Conservation (phyloP, 2,797 vertebrate genomes). For the Trachurus trachurus region DNA sequence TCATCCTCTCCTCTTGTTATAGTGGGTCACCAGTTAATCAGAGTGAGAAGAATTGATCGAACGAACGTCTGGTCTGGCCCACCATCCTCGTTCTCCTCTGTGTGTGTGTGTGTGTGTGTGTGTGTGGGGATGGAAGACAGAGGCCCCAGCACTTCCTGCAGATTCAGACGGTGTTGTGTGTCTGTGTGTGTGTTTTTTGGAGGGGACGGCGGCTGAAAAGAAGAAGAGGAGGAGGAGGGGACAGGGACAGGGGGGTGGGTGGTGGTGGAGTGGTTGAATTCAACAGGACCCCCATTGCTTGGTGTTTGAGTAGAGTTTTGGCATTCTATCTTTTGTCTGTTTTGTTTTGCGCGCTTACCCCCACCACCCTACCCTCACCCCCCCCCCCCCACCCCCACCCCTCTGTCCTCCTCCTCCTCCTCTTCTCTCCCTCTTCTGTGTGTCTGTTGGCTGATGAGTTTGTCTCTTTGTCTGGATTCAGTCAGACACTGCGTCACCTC, state of each 20-base stretch:
- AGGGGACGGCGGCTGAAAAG: constrained; percentile 60
- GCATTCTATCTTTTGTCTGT: constrained; percentile 86
- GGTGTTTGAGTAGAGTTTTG: constrained; percentile 84
- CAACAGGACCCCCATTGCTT: constrained; percentile 81
- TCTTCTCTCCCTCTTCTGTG: constrained; percentile 59
- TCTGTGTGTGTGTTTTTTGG: constrained; percentile 58
- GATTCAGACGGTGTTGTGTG: constrained; percentile 64
- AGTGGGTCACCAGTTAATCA: constrained; percentile 49
- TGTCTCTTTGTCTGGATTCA: constrained; percentile 91
- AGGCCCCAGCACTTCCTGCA: constrained; percentile 69
- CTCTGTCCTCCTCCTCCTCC: constrained; percentile 21
- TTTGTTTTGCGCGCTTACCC: constrained; percentile 77
- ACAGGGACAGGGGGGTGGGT: too few relatives aligned
- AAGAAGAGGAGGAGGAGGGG: constrained; percentile 59
- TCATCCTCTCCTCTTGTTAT: constrained; percentile 30
- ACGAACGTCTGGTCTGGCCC: constrained; percentile 47
- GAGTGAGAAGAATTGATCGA: constrained; percentile 67
- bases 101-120: constrained; percentile 26
- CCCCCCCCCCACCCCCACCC: background rate
- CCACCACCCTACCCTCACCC: constrained; percentile 15
- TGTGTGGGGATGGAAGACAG: constrained; percentile 41
- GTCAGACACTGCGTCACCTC: constrained; percentile 92
- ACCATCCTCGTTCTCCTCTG: constrained; percentile 31
- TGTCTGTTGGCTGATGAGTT: constrained; percentile 89
- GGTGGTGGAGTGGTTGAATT: constrained; percentile 70